Evolutionary conservation across 2,888 invertebrate species (phyloP).

Genomic region (Eristalinus sepulchralis): DNA sequence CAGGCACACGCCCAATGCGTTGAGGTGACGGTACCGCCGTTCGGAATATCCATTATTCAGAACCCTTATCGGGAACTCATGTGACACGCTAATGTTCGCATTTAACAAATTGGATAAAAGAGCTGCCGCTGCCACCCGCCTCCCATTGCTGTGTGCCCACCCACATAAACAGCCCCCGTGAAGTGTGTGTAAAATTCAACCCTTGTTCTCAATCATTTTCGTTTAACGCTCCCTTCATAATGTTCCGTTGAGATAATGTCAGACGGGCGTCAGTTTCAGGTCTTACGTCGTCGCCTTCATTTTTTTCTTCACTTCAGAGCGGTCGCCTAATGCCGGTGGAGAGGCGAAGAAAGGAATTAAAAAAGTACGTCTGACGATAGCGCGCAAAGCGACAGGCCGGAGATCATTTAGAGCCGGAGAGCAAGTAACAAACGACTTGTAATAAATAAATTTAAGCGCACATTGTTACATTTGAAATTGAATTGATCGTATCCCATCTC

Average conservation of each 20-base stretch:
- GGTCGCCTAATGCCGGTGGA: background rate
- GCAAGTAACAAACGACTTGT: conserved; percentile 54
- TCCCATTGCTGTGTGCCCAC: background rate
- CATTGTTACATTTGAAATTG: conserved; percentile 62
- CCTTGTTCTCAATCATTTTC: conserved; percentile 67
- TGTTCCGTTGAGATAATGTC: conserved; percentile 68
- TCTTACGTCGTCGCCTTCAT: conserved; percentile 1
- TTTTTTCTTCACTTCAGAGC: background rate
- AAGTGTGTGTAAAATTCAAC: conserved; percentile 55
- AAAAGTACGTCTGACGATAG: conserved; percentile 3
- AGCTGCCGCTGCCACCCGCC: conserved; percentile 10
- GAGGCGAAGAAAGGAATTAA: conserved; percentile 22
- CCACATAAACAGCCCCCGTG: conserved; percentile 50
- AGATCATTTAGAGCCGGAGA: background rate
- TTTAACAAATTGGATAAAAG: conserved; percentile 69
- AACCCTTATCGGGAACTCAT: conserved; percentile 64
- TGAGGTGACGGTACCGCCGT: conserved; percentile 8
- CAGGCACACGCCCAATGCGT: background rate
- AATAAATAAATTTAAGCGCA: conserved; percentile 64
- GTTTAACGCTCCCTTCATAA: conserved; percentile 61
- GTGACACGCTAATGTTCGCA: conserved; percentile 68
- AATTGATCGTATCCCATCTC: conserved; percentile 63
- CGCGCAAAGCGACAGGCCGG: background rate
- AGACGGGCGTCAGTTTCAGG: conserved; percentile 40
- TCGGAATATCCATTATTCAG: conserved; percentile 62